Evolutionary conservation across 1,140 invertebrate genomes (phyloP).

Genomic region (Heliconius himera): DNA sequence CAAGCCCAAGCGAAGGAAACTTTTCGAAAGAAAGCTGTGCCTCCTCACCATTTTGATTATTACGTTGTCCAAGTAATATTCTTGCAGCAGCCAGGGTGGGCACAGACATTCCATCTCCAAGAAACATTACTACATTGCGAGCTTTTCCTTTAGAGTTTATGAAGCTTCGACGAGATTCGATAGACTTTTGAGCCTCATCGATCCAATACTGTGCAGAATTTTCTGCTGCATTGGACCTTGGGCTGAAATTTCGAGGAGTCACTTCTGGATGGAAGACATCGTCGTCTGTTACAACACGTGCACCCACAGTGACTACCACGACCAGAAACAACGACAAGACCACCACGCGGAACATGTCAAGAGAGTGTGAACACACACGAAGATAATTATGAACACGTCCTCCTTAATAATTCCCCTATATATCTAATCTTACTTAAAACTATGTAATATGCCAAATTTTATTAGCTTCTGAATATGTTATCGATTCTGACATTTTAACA

Average conservation of each 20-base stretch:
- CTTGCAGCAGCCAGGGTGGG: constrained; percentile 34
- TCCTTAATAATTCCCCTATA: neutral
- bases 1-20: constrained; percentile 29
- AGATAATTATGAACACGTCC: neutral
- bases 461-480: neutral
- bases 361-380: neutral
- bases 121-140: constrained; percentile 34
- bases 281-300: neutral
- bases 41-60: constrained; percentile 32
- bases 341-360: neutral
- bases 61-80: constrained; percentile 30
- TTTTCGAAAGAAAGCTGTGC: constrained; percentile 37
- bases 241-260: neutral
- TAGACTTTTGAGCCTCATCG: neutral
- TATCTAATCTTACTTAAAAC: neutral
- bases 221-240: neutral
- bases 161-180: neutral
- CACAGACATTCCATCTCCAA: constrained; percentile 37
- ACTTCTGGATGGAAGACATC: neutral
- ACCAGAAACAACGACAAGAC: neutral
- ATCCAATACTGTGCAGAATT: neutral
- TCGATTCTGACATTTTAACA: constrained; percentile 5
- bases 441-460: neutral
- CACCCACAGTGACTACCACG: neutral
- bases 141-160: constrained; percentile 6